Evolutionary conservation across 2,113 vertebrate species (phyloP), one percentile per base, ranked within the genome.

Genomic region (Montifringilla adamsi): DNA sequence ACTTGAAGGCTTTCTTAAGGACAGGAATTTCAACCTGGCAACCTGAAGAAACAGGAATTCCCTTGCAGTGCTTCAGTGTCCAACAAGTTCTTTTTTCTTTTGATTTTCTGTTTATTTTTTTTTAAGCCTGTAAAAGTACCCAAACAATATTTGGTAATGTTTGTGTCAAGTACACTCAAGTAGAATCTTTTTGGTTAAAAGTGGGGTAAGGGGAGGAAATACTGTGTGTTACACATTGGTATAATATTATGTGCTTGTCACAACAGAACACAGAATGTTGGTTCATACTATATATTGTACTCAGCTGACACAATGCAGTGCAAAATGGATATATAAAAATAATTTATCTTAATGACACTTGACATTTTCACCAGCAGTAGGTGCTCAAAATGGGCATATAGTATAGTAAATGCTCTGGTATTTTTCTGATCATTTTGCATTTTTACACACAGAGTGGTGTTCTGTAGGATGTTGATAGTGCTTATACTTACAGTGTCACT

Each of bases 191-290:
- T 10, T 79, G 23, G 23, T 72, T 94, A 53, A 46, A 77, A 49
- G 2, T 35, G 6, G 11, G 4, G 0, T 22, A 23, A 23, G 4
- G 4, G 4, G 3, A 39, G 13, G n/a, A 44, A 44, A 12, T 20
- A 41, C 6, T 35, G 49, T 84, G 5, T n/a, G 11, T 70, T 79
- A 31, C 6, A 31, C 6, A 14, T 46, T 88, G 70, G 10, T 44
- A 17, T 44, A 60, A 28, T 70, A n/a, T 3, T 27, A 31, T 22
- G 19, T 53, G 23, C 35, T 31, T 67, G 24, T 24, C 30, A 17
- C 22, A 68, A 21, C 67, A 72, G 9, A 27, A 37, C 39, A 62
- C 2, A 21, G 31, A 86, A 50, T 30, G 27, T 13, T 55, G 4
- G 5, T 78, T 92, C 52, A 39, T 66, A 11, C 6, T 31, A 1